A percentile compares a stretch with the other conserved stretches of the same genome.
Evolutionary conservation across 1,140 invertebrate species (phyloP).

Genomic region (Coptotermes formosanus): DNA sequence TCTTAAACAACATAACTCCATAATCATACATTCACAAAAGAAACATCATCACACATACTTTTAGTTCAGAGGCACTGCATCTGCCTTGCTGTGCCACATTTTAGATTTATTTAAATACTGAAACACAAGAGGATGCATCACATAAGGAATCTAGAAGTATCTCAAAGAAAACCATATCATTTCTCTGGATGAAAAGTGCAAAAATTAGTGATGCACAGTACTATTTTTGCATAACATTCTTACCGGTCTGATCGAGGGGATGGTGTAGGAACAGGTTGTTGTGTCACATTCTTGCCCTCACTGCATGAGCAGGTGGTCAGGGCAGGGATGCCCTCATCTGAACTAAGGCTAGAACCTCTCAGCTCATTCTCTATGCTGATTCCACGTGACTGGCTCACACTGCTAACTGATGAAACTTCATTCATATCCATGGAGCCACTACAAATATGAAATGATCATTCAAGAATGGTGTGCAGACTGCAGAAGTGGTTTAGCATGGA

Average conservation of each 20-base stretch:
- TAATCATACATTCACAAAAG: background rate
- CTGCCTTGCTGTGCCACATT: no score
- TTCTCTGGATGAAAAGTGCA: background rate
- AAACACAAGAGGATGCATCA: no score
- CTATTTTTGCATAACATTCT: slow-evolving; percentile 36
- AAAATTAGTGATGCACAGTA: background rate
- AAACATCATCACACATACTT: background rate
- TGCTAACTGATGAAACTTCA: slow-evolving; percentile 54
- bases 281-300: background rate
- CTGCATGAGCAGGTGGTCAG: slow-evolving; percentile 46
- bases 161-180: background rate
- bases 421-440: slow-evolving; percentile 76
- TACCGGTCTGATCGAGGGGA: slow-evolving; percentile 49
- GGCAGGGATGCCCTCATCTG: slow-evolving; percentile 55
- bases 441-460: slow-evolving; percentile 37
- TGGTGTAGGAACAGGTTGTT: slow-evolving; percentile 40
- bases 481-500: no score
- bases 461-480: background rate
- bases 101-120: no score
- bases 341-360: slow-evolving; percentile 57
- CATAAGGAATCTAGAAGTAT: no score
- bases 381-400: slow-evolving; percentile 52
- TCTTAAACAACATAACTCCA: background rate
- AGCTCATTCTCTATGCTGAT: slow-evolving; percentile 57
- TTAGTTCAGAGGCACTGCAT: no score